A percentile compares a stretch with the other conserved stretches of the same genome.
Evolutionary conservation across 1,140 invertebrate genomes (phyloP).

Genomic region (Bombyx mori): ASM3026992v2 NC_085134.1:376501-377000

Average conservation of each 20-base stretch:
- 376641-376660: constrained; percentile 41
- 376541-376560: constrained; percentile 17
- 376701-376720: constrained; percentile 60
- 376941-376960: constrained; percentile 26
- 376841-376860: constrained; percentile 55
- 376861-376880: constrained; percentile 15
- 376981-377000: constrained; percentile 52
- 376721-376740: constrained; percentile 47
- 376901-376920: constrained; percentile 15
- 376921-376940: constrained; percentile 10
- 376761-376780: constrained; percentile 12
- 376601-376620: constrained; percentile 52
- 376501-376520: constrained; percentile 40
- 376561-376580: constrained; percentile 20
- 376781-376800: constrained; percentile 16
- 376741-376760: constrained; percentile 9
- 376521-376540: constrained; percentile 33
- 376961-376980: constrained; percentile 34
- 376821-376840: constrained; percentile 44
- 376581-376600: constrained; percentile 22
- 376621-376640: constrained; percentile 57
- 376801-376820: constrained; percentile 29
- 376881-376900: constrained; percentile 9
- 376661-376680: constrained; percentile 39
- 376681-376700: constrained; percentile 34